phyloP scores from a whole-genome alignment of 2,113 vertebrate species.

The Argyrosomus japonicus region DNA sequence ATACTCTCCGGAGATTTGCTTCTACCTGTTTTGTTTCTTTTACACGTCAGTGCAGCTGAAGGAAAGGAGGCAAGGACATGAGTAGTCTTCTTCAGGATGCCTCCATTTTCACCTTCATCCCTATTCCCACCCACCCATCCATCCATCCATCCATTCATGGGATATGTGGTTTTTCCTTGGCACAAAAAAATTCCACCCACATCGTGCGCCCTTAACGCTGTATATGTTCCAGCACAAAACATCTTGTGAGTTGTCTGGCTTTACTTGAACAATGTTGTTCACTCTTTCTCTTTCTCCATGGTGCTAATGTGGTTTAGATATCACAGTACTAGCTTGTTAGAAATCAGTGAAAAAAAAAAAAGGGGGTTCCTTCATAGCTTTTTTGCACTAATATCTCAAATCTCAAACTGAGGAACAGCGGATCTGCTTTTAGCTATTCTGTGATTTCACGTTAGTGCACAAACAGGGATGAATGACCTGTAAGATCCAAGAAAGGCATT shows the following conservation, averaged over 20 bases:
- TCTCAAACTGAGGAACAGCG: background rate
- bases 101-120: conserved; percentile 32
- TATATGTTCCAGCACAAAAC: conserved; percentile 49
- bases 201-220: conserved; percentile 20
- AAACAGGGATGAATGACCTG: conserved; percentile 9
- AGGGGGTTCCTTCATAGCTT: background rate
- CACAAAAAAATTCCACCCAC: conserved; percentile 35
- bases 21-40: conserved; percentile 37
- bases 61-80: conserved; percentile 25
- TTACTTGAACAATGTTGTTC: conserved; percentile 66
- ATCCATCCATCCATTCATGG: conserved; percentile 25
- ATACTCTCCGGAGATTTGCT: conserved; percentile 79
- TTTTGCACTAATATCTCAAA: conserved; percentile 23
- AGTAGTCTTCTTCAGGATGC: conserved; percentile 33
- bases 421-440: background rate
- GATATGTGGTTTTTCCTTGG: conserved; percentile 43
- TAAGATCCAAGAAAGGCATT: conserved; percentile 22
- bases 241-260: conserved; percentile 54
- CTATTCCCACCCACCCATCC: background rate
- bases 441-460: conserved; percentile 33
- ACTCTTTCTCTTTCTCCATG: conserved; percentile 54
- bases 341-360: background rate
- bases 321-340: conserved; percentile 42
- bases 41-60: conserved; percentile 53
- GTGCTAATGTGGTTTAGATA: conserved; percentile 72